Conservation (phyloP, 2,113 vertebrate species). For the Brachyistius frenatus region DNA sequence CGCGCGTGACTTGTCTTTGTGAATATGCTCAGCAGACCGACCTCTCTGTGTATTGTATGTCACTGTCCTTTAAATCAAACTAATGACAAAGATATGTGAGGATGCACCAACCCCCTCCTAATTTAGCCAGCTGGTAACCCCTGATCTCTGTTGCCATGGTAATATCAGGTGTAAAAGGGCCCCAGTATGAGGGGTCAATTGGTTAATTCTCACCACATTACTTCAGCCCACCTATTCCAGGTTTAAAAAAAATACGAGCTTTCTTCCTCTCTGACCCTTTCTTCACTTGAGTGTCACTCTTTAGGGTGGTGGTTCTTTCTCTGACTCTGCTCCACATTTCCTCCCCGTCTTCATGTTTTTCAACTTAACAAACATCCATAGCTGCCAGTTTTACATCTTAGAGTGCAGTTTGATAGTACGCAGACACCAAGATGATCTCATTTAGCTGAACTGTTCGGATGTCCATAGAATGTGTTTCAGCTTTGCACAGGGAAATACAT, state of each 20-base stretch:
- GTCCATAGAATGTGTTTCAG: no score
- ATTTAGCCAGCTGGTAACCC: constrained; percentile 23
- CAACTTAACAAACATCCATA: no score
- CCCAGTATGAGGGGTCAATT: constrained; percentile 36
- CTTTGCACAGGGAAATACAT: no score
- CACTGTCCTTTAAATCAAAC: constrained; percentile 49
- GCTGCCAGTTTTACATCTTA: no score
- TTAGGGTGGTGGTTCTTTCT: no score
- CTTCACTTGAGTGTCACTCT: no score
- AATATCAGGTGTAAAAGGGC: constrained; percentile 20
- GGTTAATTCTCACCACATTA: constrained; percentile 22
- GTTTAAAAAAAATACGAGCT: constrained; percentile 47
- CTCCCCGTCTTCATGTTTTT: no score
- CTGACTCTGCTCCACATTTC: no score
- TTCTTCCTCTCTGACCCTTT: not conserved
- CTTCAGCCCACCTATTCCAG: constrained; percentile 37
- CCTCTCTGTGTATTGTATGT: constrained; percentile 40
- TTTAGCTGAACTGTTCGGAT: no score
- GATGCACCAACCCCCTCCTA: constrained; percentile 10
- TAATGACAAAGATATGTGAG: constrained; percentile 44
- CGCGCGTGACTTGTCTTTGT: constrained; percentile 9
- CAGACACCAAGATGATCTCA: no score
- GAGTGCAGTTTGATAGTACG: no score
- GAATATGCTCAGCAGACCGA: constrained; percentile 7
- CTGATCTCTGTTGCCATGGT: constrained; percentile 57